Conservation (phyloP, 2,797 vertebrate genomes). For the Xiphorhynchus erythropygius region DNA sequence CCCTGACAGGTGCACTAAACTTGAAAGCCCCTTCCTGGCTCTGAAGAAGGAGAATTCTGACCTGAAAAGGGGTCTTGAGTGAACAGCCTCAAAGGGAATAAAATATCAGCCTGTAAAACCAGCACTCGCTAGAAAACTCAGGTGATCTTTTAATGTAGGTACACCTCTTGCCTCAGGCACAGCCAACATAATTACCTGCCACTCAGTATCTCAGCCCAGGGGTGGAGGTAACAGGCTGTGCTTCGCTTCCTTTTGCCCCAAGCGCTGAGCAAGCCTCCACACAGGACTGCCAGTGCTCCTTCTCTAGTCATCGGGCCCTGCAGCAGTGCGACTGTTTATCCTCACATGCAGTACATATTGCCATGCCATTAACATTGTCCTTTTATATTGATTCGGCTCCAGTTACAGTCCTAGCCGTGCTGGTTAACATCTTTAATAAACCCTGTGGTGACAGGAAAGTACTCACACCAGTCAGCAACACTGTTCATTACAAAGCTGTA, state of each 20-base stretch:
- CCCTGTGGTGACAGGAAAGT: not conserved
- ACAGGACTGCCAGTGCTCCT: not conserved
- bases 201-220: not conserved
- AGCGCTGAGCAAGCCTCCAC: not conserved
- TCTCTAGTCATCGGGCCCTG: not conserved
- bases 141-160: slow-evolving; percentile 60
- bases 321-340: fast-evolving
- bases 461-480: not conserved
- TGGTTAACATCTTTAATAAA: not conserved
- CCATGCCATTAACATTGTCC: not conserved
- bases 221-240: not conserved
- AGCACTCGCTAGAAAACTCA: slow-evolving; percentile 39
- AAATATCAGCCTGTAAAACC: slow-evolving; percentile 58
- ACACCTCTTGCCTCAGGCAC: slow-evolving; percentile 42
- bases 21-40: slow-evolving; percentile 54
- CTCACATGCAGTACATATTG: not conserved
- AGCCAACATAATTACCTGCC: not conserved
- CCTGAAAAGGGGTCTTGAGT: slow-evolving; percentile 49
- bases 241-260: not conserved
- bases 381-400: not conserved
- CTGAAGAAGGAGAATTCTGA: slow-evolving; percentile 57
- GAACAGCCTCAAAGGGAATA: slow-evolving; percentile 57
- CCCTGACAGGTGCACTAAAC: slow-evolving; percentile 41
- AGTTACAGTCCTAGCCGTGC: not conserved
- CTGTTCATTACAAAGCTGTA: not conserved